These are phyloP conservation scores for Cydia fagiglandana DNA, from an alignment of 1,140 invertebrate genomes.

Conservation along the genomic window DNA sequence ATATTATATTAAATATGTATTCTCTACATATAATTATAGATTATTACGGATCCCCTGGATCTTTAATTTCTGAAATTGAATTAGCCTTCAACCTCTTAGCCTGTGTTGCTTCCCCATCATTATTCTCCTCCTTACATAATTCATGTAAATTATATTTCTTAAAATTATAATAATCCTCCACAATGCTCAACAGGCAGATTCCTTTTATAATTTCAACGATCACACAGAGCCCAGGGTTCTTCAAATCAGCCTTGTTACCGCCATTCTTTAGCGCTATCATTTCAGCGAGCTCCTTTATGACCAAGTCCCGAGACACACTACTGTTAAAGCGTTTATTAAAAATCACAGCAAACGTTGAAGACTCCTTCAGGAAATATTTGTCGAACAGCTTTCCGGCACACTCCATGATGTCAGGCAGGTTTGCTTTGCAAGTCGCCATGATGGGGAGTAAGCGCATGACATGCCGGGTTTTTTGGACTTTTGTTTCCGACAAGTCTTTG, in stretches of 20 bases:
- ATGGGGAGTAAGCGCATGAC: conserved; percentile 90
- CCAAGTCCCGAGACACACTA: conserved; percentile 83
- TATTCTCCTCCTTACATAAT: conserved; percentile 65
- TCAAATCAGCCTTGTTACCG: conserved; percentile 88
- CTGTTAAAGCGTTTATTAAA: conserved; percentile 91
- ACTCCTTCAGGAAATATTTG: conserved; percentile 85
- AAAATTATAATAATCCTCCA: conserved; percentile 72
- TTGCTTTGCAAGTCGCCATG: conserved; percentile 88
- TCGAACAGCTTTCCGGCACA: conserved; percentile 84
- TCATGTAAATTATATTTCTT: conserved; percentile 75
- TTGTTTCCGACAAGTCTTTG: conserved; percentile 84
- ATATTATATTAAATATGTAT: conserved; percentile 17
- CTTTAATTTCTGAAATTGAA: conserved; percentile 44
- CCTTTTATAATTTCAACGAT: conserved; percentile 88
- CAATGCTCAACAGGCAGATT: conserved; percentile 69
- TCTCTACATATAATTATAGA: conserved; percentile 32
- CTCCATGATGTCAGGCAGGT: conserved; percentile 85
- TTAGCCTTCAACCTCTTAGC: conserved; percentile 68
- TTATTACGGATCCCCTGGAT: conserved; percentile 47
- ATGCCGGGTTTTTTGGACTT: conserved; percentile 85
- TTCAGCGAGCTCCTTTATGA: conserved; percentile 86
- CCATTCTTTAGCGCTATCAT: conserved; percentile 83
- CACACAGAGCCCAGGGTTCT: conserved; percentile 86
- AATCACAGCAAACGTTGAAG: conserved; percentile 87
- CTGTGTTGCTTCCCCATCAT: conserved; percentile 62